Conservation (phyloP, 2,888 invertebrate species). For the Thereva unica region DNA sequence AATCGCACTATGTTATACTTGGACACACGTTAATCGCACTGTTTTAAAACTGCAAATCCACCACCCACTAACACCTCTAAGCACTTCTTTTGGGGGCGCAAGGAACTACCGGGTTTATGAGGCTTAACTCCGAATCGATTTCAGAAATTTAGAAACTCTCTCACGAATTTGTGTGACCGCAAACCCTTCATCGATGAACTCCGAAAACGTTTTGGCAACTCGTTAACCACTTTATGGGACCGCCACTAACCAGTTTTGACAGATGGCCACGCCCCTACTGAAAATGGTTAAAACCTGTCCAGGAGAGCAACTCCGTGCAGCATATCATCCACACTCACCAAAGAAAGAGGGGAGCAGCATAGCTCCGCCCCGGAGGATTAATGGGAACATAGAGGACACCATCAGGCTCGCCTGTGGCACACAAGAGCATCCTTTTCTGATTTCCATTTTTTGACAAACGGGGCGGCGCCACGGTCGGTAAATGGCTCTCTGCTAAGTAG, state of each 20-base stretch:
- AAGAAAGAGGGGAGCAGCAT: constrained; percentile 7
- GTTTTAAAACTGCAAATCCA: too few species aligned
- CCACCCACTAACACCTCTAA: too few species aligned
- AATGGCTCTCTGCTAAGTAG: constrained; percentile 53
- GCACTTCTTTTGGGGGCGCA: too few species aligned
- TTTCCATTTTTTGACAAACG: constrained; percentile 1
- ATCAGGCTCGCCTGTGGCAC: constrained; percentile 37
- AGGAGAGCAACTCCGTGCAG: too few species aligned
- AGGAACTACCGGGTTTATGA: too few species aligned
- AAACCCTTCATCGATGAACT: constrained; percentile 55
- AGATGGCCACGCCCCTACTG: constrained; percentile 33
- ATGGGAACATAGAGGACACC: constrained; percentile 42
- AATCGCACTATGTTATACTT: too few species aligned
- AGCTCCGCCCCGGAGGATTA: constrained; percentile 12
- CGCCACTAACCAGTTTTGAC: constrained; percentile 38
- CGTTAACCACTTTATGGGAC: constrained; percentile 38
- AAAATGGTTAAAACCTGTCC: background rate
- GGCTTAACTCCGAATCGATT: too few species aligned
- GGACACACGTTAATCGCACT: too few species aligned
- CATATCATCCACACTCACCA: too few species aligned
- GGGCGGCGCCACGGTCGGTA: constrained; percentile 35
- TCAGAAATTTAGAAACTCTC: background rate
- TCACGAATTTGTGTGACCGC: constrained; percentile 17
- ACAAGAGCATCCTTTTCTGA: constrained; percentile 10
- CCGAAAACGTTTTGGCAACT: constrained; percentile 55